Conservation (phyloP, 2,113 vertebrate species). For the Aegithalos caudatus region DNA sequence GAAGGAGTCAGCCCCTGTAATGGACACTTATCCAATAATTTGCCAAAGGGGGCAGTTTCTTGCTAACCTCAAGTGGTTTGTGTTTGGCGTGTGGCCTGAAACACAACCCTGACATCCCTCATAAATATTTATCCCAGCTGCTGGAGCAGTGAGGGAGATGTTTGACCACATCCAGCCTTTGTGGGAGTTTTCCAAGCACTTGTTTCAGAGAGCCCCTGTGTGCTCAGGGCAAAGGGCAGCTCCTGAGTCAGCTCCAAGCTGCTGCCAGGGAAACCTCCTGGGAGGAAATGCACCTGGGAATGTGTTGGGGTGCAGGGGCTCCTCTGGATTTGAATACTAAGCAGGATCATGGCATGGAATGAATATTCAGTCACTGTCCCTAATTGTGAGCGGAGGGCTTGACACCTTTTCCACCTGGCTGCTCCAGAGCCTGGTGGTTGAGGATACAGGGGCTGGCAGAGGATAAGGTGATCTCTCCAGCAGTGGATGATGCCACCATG, state of each 20-base stretch:
- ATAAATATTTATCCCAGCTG: slow-evolving; percentile 64
- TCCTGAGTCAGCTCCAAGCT: not conserved
- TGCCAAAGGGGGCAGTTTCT: slow-evolving; percentile 57
- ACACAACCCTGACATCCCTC: slow-evolving; percentile 42
- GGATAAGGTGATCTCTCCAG: too few relatives aligned
- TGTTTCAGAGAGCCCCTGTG: not conserved
- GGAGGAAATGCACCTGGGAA: not conserved
- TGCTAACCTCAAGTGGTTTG: slow-evolving; percentile 48
- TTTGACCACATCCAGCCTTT: not conserved
- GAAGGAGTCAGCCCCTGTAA: slow-evolving; percentile 54
- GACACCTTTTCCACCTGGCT: not conserved
- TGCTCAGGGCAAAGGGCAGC: not conserved
- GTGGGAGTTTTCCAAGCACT: slow-evolving; percentile 6
- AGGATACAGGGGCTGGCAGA: too few relatives aligned
- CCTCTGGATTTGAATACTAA: not conserved
- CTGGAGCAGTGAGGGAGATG: not conserved
- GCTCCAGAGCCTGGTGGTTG: fast-evolving
- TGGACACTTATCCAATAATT: slow-evolving; percentile 68
- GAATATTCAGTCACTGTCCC: not conserved
- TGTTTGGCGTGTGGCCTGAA: slow-evolving; percentile 41
- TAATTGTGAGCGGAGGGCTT: not conserved
- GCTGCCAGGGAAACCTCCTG: fast-evolving
- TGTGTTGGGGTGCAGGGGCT: fast-evolving
- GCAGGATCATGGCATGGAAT: fast-evolving
- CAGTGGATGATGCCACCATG: fast-evolving